These are phyloP conservation scores for Turritopsis dohrnii DNA, from an alignment of 30 jellyfish, hydroid and myxozoan genomes.

Conservation along the genomic window DNA sequence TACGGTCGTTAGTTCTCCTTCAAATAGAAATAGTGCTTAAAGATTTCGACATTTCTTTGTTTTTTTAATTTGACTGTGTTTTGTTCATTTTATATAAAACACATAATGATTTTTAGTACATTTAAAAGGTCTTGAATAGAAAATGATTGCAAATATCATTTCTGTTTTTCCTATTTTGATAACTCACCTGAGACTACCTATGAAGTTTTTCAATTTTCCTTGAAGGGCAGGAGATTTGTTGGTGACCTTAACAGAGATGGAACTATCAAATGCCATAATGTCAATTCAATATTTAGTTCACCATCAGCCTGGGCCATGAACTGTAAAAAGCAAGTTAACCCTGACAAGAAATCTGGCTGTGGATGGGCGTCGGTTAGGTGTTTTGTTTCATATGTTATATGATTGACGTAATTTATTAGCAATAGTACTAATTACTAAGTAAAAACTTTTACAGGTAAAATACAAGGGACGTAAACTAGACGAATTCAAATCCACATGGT, in stretches of 20 bases:
- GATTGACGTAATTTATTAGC: too few species aligned
- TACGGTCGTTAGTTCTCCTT: too few species aligned
- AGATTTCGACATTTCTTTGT: too few species aligned
- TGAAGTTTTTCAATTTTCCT: background rate
- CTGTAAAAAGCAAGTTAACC: conserved; percentile 92
- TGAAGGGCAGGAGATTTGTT: conserved; percentile 72
- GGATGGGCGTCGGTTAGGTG: conserved; percentile 98
- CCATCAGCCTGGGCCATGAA: conserved; percentile 99
- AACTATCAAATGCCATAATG: conserved; percentile 75
- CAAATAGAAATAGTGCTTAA: too few species aligned
- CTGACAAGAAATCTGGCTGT: conserved; percentile 95
- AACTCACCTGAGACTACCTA: too few species aligned
- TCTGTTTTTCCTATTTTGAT: too few species aligned
- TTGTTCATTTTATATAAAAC: too few species aligned
- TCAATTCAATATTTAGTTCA: conserved; percentile 79
- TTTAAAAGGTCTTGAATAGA: too few species aligned
- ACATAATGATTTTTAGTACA: too few species aligned
- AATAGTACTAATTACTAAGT: too few species aligned
- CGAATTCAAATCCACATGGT: conserved; percentile 92
- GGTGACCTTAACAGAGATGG: conserved; percentile 90
- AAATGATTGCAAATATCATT: too few species aligned
- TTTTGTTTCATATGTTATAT: background rate
- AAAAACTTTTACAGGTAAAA: conserved; percentile 66
- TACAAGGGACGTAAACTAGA: conserved; percentile 90
- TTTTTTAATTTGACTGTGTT: too few species aligned